Evolutionary conservation across 2,888 invertebrate species (phyloP), one percentile per base, ranked within the genome.

Genomic region (Plusia festucae): DNA sequence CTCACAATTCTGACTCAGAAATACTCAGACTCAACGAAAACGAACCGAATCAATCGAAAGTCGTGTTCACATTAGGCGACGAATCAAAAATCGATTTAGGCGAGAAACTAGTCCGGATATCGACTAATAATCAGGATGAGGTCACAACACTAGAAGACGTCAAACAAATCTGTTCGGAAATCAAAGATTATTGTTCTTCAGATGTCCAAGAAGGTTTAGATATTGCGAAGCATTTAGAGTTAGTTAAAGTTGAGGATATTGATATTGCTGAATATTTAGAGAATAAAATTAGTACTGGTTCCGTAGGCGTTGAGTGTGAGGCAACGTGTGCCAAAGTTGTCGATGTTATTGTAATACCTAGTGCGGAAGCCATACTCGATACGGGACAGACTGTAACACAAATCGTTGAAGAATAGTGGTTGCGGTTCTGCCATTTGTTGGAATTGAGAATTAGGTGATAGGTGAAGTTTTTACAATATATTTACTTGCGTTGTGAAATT

Each of bases 311-410:
- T 56, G 82, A 82, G 5, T 74, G 90, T 82, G 89, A 87, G 70
- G 70, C 86, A 22, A 84, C 73, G 0, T 91, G 93, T 85, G 89
- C 89, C 70, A 90, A 90, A 70, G 88, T 93, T 30, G 88, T 84
- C 2, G 93, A 93, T 57, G 92, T 93, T 8, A 93, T 92, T 55
- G 93, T 93, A 6, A 92, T 93, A 89, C 91, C 90, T 0, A 93
- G 93, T 76, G 92, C 91, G 9, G 93, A 93, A 68, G 93, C 93
- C 55, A 93, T 92, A 9, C 85, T 93, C 73, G 92, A 93, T 78
- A 90, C 89, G 0, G 92, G 90, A 24, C 92, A 89, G 34, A 66
- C 44, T 53, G 67, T 77, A 24, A 74, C 53, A 59, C 65, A 75
- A 61, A 71, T 67, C 44, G 72, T 60, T 1, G 61, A 70, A 15